A percentile compares a stretch with the other conserved stretches of the same genome.
These are phyloP conservation scores for Ornithoptera priamus DNA, from an alignment of 2,888 invertebrate genomes.

Conservation along the genomic window DNA sequence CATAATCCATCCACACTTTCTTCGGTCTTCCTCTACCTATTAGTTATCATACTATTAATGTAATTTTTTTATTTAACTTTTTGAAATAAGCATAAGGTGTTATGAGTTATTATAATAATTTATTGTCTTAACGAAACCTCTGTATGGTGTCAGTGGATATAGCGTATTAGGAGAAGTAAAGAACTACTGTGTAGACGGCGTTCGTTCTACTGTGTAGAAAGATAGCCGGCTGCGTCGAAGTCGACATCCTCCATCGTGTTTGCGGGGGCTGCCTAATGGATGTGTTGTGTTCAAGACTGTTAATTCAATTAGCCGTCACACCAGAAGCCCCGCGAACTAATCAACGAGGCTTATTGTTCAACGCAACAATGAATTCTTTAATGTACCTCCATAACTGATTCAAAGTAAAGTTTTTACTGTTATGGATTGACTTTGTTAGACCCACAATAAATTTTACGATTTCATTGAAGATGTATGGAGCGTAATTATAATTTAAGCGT, in stretches of 20 bases:
- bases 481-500: background rate
- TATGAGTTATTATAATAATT: too few species aligned
- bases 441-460: conserved; percentile 10
- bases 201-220: background rate
- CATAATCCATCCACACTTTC: too few species aligned
- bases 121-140: too few species aligned
- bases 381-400: conserved; percentile 31
- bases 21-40: too few species aligned
- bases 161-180: too few species aligned
- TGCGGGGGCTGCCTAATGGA: conserved; percentile 64
- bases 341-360: conserved; percentile 66
- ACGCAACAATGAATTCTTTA: conserved; percentile 54
- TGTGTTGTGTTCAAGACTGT: conserved; percentile 65
- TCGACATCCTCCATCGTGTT: conserved; percentile 48
- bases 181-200: too few species aligned
- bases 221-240: conserved; percentile 27
- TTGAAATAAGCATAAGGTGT: too few species aligned
- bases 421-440: conserved; percentile 16
- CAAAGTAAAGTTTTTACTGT: conserved; percentile 5
- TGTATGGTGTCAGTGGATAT: too few species aligned
- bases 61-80: too few species aligned
- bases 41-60: too few species aligned
- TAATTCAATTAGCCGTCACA: conserved; percentile 68
- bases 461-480: conserved; percentile 1
- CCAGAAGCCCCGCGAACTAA: conserved; percentile 51